A percentile compares a stretch with the other conserved stretches of the same genome.
Conservation (phyloP, 2,113 vertebrate species). For the Carettochelys insculpta region DNA sequence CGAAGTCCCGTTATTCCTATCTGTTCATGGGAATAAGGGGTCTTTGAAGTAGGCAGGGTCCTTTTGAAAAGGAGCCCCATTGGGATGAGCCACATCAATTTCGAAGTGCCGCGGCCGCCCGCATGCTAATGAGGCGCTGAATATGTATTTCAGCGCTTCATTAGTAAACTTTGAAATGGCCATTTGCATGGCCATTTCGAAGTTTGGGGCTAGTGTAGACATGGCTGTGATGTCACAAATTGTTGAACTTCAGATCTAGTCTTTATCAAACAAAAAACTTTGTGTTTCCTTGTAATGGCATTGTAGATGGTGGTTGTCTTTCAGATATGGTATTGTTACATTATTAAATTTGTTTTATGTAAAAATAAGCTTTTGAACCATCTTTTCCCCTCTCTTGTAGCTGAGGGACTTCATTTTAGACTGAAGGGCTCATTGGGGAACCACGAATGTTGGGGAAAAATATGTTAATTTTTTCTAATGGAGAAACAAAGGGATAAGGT, state of each 20-base stretch:
- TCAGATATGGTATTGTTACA: background rate
- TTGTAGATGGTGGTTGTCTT: background rate
- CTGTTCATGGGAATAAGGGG: too few species aligned
- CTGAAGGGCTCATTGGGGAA: background rate
- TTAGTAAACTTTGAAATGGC: too few species aligned
- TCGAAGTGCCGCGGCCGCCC: too few species aligned
- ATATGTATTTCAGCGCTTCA: too few species aligned
- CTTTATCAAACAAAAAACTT: background rate
- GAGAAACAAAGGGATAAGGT: background rate
- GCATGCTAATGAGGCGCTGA: too few species aligned
- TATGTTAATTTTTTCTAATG: background rate
- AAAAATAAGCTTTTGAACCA: too few species aligned
- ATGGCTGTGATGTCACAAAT: background rate
- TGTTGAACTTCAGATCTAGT: background rate
- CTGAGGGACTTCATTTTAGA: constrained; percentile 13
- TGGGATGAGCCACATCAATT: too few species aligned
- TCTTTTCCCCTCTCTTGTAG: background rate
- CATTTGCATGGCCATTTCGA: too few species aligned
- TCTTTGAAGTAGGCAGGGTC: too few species aligned
- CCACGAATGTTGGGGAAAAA: background rate
- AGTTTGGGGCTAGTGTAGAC: too few species aligned
- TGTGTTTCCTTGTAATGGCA: background rate
- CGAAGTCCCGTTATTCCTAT: too few species aligned
- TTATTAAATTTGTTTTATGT: background rate
- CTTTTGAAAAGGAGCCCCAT: too few species aligned